Evolutionary conservation across 2,888 invertebrate genomes (phyloP).

Genomic region (Eupithecia exiguata): DNA sequence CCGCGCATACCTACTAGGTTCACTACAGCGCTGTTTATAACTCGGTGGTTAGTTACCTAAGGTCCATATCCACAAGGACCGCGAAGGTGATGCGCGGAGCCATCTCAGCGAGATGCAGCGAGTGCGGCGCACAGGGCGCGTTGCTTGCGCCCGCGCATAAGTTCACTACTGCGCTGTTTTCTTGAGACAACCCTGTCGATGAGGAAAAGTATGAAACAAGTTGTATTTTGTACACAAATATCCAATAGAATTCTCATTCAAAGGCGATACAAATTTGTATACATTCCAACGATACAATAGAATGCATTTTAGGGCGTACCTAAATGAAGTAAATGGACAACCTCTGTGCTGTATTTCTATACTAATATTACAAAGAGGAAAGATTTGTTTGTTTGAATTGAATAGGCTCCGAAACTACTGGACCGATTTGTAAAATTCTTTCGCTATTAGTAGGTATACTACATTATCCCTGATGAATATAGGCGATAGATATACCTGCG

Average conservation of each 20-base stretch:
- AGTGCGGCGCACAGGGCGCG: constrained; percentile 71
- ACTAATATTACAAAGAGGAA: too few relatives aligned
- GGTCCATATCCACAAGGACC: constrained; percentile 70
- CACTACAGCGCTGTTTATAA: too few relatives aligned
- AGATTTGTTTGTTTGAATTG: too few relatives aligned
- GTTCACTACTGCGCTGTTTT: constrained; percentile 75
- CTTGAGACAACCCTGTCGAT: constrained; percentile 68
- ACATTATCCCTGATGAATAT: too few relatives aligned
- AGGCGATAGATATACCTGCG: too few relatives aligned
- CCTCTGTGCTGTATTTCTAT: too few relatives aligned
- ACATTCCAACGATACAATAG: background rate
- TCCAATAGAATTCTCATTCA: background rate
- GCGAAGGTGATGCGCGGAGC: constrained; percentile 69
- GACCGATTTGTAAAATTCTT: too few relatives aligned
- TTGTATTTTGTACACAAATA: background rate
- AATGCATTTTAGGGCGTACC: background rate
- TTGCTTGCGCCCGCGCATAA: constrained; percentile 63
- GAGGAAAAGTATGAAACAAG: background rate
- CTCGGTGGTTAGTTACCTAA: constrained; percentile 58
- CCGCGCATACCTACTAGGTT: too few relatives aligned
- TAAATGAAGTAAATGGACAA: background rate
- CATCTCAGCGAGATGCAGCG: constrained; percentile 68
- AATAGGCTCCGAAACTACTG: too few relatives aligned
- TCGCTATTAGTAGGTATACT: too few relatives aligned
- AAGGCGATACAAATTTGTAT: background rate